Base-by-base conservation (phyloP, 1,140 invertebrate species). In the Heliothis virescens region DNA sequence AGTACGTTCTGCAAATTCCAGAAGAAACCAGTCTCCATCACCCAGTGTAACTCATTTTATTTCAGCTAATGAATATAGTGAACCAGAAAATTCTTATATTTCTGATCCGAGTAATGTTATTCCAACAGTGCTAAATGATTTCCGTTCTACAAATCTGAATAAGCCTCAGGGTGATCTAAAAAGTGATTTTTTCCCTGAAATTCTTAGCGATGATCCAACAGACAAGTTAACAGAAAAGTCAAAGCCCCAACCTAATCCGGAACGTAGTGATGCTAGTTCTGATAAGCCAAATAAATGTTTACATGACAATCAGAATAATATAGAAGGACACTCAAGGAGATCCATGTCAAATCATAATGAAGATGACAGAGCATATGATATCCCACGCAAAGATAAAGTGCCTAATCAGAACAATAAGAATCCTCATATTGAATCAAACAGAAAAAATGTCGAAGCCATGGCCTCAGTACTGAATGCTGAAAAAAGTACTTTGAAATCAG, bases 311-410 rank as follows among this genome's bases (percentile, higher is more conserved):
- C 34, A 41, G 15, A 13, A 55, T 15, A 16, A 78, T 16, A 18
- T 57, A 26, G 26, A 13, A 55, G 63, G n/a, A 41, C 29, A 78
- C 52, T 34, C 76, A 50, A 69, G 76, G 34, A 53, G 76, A 53
- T 71, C 67, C 21, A 52, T 71, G 47, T 71, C 67, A 3, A 71
- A 21, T 47, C 9, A 69, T 18, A 21, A 69, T 52, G 18, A 69
- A 50, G 65, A 16, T 10, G 62, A 52, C 18, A 69, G 26, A 26
- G 1, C 11, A 34, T 15, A 47, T 5, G 34, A 41, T 9, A 63
- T 34, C 41, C 26, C 11, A 16, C 21, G 21, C 3, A 71, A 52
- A 7, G 48, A 71, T 9, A 48, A 69, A 53, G 16, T 15, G 1
- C 3, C 18, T 16, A 0, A 12, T n/a, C 48, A 7, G 26, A 41